A percentile compares a stretch with the other conserved stretches of the same genome.
Evolutionary conservation across 2,888 invertebrate genomes (phyloP).

Genomic region (Stenchaetothrips biformis): DNA sequence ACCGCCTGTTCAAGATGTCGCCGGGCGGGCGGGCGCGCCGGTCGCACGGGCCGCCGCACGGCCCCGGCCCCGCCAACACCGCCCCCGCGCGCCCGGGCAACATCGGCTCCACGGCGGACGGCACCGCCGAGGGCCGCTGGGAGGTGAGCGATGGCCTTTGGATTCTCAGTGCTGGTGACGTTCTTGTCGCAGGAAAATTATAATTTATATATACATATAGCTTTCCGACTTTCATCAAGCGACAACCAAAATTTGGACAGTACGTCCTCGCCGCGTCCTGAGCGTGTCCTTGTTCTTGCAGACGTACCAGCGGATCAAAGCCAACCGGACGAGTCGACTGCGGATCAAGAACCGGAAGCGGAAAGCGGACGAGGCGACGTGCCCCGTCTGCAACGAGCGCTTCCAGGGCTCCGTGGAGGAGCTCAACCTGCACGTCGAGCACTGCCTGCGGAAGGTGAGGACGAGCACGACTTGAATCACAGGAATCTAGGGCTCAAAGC

Average conservation of each 20-base stretch:
- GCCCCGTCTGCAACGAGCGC: conserved; percentile 76
- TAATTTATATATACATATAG: no score
- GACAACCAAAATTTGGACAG: not conserved
- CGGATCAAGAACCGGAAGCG: conserved; percentile 64
- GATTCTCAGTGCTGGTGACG: no score
- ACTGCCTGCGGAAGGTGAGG: conserved; percentile 58
- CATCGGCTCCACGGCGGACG: conserved; percentile 42
- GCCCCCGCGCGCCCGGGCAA: conserved; percentile 44
- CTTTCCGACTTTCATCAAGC: no score
- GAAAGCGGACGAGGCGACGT: conserved; percentile 61
- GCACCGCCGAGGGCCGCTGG: conserved; percentile 59
- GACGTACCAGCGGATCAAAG: conserved; percentile 67
- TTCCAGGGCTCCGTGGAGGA: conserved; percentile 58
- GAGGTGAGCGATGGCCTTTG: conserved; percentile 54
- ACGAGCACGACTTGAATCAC: not conserved
- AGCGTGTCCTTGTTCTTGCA: conserved; percentile 43
- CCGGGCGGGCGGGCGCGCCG: conserved; percentile 36
- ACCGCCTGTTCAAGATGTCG: conserved; percentile 59
- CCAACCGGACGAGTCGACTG: conserved; percentile 65
- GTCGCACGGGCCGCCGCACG: conserved; percentile 25
- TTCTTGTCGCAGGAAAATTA: no score
- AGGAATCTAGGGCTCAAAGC: no score
- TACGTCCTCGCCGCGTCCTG: not conserved
- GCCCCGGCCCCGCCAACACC: conserved; percentile 36
- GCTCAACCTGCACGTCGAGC: conserved; percentile 67